Evolutionary conservation across 2,113 vertebrate genomes (phyloP), one percentile per base, ranked within the genome.

Genomic region (Macheiramphus alcinus): DNA sequence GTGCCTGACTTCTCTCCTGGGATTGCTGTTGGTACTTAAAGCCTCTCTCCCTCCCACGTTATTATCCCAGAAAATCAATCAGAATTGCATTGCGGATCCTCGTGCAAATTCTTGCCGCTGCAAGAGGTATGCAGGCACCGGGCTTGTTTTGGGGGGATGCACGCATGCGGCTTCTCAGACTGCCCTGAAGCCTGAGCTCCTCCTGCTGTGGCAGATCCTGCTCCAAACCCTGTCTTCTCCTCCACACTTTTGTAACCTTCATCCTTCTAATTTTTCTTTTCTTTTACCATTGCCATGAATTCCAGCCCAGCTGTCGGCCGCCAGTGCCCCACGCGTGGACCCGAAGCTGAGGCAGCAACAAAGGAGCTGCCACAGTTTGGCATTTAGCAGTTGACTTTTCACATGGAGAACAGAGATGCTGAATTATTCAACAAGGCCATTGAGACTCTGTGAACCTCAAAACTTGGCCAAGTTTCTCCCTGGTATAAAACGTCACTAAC

Each of bases 311-410:
- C 42, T 53, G 13, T 48, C 1, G 1, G 20, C 47, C 8, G 2
- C 43, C 9, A 5, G 25, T n/a, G 36, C 68, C 29, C 12, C 50
- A 38, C 2, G 0, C 0, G 0, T 14, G 31, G 68, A 52, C 5
- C 13, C 4, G 1, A 70, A 78, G 13, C 42, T 2, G 1, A 7
- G 26, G 21, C 42, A 62, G 38, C 32, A 25, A 58, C n/a, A 38
- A 67, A 67, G 59, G 38, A 43, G 10, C 23, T 34, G 81, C 73
- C 81, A 6, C 7, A 12, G 38, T 63, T 72, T 68, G 70, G 61
- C 67, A 59, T 74, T 84, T 13, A 27, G 21, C 0, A 0, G 18
- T 50, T 40, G 67, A 50, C 45, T 88, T 66, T 62, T 11, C 86
- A 62, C 27, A 3, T 0, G 5, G 34, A 62, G 48, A 83, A 45